Base-by-base conservation (phyloP, 2,113 vertebrate genomes). In the Saccopteryx leptura region DNA sequence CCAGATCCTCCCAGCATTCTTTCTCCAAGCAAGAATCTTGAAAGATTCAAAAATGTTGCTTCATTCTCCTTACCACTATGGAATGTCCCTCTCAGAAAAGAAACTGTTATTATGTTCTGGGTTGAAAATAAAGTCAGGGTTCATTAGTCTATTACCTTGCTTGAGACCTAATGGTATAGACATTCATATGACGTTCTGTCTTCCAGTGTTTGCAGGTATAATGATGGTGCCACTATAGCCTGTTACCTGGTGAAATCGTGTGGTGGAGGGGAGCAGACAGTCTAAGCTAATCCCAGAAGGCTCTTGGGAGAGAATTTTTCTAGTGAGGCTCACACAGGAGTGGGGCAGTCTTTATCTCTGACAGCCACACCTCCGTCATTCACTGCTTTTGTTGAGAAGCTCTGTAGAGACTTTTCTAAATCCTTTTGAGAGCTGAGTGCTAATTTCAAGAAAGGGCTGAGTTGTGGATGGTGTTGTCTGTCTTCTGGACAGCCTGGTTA, bases 381-480 rank as follows among this genome's bases (percentile, higher is more conserved):
- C 60, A 91, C 3, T 85, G 61, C 79, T 33, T 79, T 58, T 24
- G 78, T 93, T 75, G 78, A 91, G 90, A 86, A 60, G 9, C 19
- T 90, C n/a, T 81, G 17, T 74, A 66, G 95, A 93, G 74, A 83
- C 15, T 87, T 93, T 17, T 63, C 10, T 90, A 89, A 94, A 76
- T 8, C 7, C 31, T 61, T 90, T 84, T 92, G 82, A 94, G 50
- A 78, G 11, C 31, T 93, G 4, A 68, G n/a, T 93, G 50, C 79
- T 18, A 56, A 10, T 86, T 92, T 94, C 18, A 39, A 85, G 61
- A 87, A 90, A 48, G 26, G 68, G 1, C 63, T 24, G 28, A 9
- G 23, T 93, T 95, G 96, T n/a, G 21, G 28, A 50, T 76, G 21
- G 39, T 89, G 7, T 3, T 86, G 26, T 66, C 96, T 92, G 91